Evolutionary conservation across 2,113 vertebrate species (phyloP).

Genomic region (Lonchura striata): DNA sequence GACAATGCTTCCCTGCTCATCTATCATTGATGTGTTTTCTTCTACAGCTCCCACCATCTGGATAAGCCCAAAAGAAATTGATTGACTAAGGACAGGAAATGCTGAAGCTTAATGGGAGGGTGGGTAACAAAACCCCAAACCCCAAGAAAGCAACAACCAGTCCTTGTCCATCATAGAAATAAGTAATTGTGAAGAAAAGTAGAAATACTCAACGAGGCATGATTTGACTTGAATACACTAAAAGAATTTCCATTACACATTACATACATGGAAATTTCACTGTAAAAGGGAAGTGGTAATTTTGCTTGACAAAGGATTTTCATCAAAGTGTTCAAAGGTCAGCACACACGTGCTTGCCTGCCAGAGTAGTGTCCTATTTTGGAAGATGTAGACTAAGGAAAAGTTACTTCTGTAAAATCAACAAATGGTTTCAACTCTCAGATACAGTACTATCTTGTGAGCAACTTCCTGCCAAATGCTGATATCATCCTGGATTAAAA

Average conservation of each 20-base stretch:
- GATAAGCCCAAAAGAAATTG: background rate
- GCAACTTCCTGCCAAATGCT: conserved; percentile 53
- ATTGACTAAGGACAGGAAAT: background rate
- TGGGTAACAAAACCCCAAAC: background rate
- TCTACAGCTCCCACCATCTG: background rate
- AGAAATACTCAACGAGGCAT: background rate
- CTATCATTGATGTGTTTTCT: background rate
- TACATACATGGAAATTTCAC: background rate
- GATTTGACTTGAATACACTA: background rate
- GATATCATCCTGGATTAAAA: conserved; percentile 66
- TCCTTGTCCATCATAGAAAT: background rate
- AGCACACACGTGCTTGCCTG: background rate
- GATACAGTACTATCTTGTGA: background rate
- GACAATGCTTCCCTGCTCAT: background rate
- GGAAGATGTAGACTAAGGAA: conserved; percentile 58
- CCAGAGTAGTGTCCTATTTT: conserved; percentile 7
- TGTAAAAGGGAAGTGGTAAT: conserved; percentile 45
- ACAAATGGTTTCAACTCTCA: conserved; percentile 34
- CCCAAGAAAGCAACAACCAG: background rate
- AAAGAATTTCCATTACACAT: background rate
- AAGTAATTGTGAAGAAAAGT: fast-evolving
- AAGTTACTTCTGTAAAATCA: conserved; percentile 62
- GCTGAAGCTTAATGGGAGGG: background rate
- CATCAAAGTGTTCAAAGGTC: conserved; percentile 1
- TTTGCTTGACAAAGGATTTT: conserved; percentile 47